phyloP scores from a whole-genome alignment of 2,797 vertebrate genomes.

The Lepilemur septentrionalis region DNA sequence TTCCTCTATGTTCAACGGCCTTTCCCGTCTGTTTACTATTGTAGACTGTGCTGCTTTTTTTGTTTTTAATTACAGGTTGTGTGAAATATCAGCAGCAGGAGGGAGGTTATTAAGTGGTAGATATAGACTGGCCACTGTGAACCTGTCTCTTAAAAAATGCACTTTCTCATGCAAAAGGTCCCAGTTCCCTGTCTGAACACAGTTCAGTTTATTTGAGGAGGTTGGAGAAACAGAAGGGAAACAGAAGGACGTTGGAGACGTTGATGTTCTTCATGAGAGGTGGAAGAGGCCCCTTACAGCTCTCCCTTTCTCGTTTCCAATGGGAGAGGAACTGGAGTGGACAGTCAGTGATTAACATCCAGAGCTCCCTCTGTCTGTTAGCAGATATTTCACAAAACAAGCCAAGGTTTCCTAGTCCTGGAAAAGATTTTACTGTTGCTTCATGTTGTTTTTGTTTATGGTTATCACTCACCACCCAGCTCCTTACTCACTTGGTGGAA shows the following conservation, averaged over 20 bases:
- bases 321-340: rapidly evolving
- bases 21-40: conserved; percentile 72
- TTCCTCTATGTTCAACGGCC: background rate
- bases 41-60: conserved; percentile 3
- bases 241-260: background rate
- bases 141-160: background rate
- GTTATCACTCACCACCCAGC: background rate
- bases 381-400: background rate
- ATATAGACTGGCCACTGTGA: rapidly evolving
- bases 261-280: background rate
- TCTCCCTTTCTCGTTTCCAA: rapidly evolving
- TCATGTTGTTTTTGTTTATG: background rate
- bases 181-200: background rate
- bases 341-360: background rate
- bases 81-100: conserved; percentile 77
- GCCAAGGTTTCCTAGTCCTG: too few relatives aligned
- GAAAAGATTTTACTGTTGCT: background rate
- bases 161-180: rapidly evolving
- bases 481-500: conserved; percentile 46
- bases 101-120: background rate
- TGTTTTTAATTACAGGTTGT: conserved; percentile 61
- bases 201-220: background rate
- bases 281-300: background rate
- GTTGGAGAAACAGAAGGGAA: background rate
- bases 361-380: rapidly evolving